Evolutionary conservation across 2,888 invertebrate genomes (phyloP).

Genomic region (Listrodromus nycthemerus): DNA sequence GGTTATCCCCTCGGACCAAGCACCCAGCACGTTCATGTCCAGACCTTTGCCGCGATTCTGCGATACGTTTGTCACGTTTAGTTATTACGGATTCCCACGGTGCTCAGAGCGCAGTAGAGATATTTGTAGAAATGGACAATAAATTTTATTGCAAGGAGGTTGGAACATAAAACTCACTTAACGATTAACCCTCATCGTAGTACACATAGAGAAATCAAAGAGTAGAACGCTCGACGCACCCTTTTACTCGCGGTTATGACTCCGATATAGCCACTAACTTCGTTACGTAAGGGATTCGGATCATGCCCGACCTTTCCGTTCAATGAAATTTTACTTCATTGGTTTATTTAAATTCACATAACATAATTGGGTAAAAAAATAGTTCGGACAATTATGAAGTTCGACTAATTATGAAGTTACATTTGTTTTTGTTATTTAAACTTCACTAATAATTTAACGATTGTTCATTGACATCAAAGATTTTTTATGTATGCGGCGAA

Average conservation of each 20-base stretch:
- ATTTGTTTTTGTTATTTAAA: too few relatives aligned
- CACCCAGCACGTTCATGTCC: conserved; percentile 98
- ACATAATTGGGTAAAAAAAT: neutral
- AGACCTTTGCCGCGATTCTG: conserved; percentile 96
- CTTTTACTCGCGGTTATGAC: neutral
- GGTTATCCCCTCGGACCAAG: conserved; percentile 97
- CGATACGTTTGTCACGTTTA: conserved; percentile 71
- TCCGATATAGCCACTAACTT: neutral
- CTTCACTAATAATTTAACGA: too few relatives aligned
- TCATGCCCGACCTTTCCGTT: neutral
- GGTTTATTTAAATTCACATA: neutral
- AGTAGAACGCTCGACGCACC: neutral
- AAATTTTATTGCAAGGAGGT: conserved; percentile 2
- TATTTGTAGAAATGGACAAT: conserved; percentile 5
- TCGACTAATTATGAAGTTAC: too few relatives aligned
- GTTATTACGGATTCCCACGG: conserved; percentile 7
- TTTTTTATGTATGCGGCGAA: too few relatives aligned
- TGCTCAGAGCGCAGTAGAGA: neutral
- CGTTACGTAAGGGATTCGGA: neutral
- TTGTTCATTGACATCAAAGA: too few relatives aligned
- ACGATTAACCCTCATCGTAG: neutral
- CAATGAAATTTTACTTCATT: neutral
- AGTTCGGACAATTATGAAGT: too few relatives aligned
- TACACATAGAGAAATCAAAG: neutral
- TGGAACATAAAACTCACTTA: neutral